phyloP scores from a whole-genome alignment of 37 sponge, comb jelly and placozoan genomes.

The Dysidea cf. avara region DNA sequence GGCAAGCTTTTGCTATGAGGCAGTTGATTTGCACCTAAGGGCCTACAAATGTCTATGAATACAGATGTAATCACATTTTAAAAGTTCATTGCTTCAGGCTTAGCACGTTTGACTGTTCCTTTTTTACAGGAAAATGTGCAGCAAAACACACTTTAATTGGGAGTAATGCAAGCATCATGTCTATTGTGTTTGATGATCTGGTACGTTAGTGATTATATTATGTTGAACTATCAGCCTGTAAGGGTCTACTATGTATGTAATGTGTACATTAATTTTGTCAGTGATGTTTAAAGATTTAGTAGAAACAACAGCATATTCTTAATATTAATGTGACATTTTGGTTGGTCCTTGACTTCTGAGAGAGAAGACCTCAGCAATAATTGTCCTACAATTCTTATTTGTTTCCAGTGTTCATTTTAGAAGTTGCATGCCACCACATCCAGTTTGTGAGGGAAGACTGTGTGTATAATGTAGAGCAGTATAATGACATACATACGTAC shows the following conservation, averaged over 20 bases:
- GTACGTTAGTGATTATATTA: constrained; percentile 36
- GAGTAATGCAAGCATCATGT: constrained; percentile 81
- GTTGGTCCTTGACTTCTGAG: neutral
- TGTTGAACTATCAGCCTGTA: neutral
- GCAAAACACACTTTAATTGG: constrained; percentile 49
- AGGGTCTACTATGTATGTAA: neutral
- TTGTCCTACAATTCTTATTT: constrained; percentile 5
- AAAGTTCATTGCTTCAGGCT: neutral
- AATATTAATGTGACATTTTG: too few species aligned
- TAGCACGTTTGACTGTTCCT: neutral
- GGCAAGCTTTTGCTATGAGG: too few species aligned
- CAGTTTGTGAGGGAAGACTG: too few species aligned
- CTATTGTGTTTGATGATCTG: constrained; percentile 87
- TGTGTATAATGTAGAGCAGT: too few species aligned
- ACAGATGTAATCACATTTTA: too few species aligned
- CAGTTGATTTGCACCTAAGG: too few species aligned
- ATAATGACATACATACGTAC: too few species aligned
- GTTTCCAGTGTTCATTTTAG: constrained; percentile 2
- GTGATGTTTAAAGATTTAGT: neutral
- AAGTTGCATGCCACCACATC: constrained; percentile 3
- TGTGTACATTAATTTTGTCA: neutral
- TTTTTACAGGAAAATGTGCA: constrained; percentile 54
- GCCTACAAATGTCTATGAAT: too few species aligned
- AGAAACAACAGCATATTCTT: neutral
- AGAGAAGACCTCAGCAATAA: neutral